A percentile compares a stretch with the other conserved stretches of the same genome.
Evolutionary conservation across 2,888 invertebrate genomes (phyloP).

Genomic region (Dasypogon diadema): DNA sequence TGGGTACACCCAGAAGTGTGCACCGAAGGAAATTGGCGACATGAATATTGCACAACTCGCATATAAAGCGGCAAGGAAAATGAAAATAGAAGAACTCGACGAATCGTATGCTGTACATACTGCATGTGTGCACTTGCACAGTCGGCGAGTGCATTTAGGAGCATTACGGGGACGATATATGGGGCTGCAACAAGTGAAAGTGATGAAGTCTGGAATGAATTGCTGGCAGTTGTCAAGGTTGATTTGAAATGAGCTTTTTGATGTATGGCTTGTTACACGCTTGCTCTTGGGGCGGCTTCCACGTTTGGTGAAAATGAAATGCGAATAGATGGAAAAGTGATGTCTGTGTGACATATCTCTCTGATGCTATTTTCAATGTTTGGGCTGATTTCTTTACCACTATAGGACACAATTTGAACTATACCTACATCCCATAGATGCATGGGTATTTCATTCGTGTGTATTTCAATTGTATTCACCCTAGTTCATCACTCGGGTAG

Average conservation of each 20-base stretch:
- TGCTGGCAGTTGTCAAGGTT: constrained; percentile 43
- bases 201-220: constrained; percentile 46
- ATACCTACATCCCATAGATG: too few relatives aligned
- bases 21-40: constrained; percentile 47
- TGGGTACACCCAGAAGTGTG: constrained; percentile 18
- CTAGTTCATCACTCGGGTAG: too few relatives aligned
- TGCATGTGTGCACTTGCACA: neutral
- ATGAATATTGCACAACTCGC: constrained; percentile 38
- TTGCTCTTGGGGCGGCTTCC: neutral
- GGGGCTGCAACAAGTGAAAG: constrained; percentile 44
- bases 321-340: too few relatives aligned
- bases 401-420: too few relatives aligned
- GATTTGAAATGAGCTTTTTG: constrained; percentile 34
- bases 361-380: too few relatives aligned
- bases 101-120: neutral
- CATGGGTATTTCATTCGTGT: too few relatives aligned
- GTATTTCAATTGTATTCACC: too few relatives aligned
- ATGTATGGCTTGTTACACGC: neutral
- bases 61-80: neutral
- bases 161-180: constrained; percentile 25
- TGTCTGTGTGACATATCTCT: too few relatives aligned
- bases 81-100: constrained; percentile 34
- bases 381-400: too few relatives aligned
- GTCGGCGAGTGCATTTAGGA: constrained; percentile 21
- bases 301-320: neutral